Conservation (phyloP, 2,888 invertebrate genomes). For the Drosophila subsilvestris region DNA sequence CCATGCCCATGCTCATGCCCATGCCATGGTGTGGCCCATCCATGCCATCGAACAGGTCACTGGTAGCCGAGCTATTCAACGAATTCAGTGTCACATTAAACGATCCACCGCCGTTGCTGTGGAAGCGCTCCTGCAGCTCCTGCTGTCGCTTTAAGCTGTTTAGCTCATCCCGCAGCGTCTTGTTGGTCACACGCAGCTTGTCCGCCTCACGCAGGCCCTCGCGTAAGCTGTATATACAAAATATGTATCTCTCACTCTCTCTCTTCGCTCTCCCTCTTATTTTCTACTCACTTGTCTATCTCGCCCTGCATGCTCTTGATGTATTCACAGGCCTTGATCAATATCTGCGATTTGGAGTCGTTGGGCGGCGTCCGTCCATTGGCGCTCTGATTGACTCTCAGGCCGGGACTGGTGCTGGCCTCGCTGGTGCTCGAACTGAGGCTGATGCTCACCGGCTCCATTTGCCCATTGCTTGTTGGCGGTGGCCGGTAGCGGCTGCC, state of each 20-base stretch:
- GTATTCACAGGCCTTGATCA: slow-evolving; percentile 98
- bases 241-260: not conserved
- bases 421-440: slow-evolving; percentile 17
- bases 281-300: slow-evolving; percentile 87
- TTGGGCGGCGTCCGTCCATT: slow-evolving; percentile 84
- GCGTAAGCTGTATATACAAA: slow-evolving; percentile 68
- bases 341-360: slow-evolving; percentile 96
- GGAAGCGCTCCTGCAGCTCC: slow-evolving; percentile 65
- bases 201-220: slow-evolving; percentile 82
- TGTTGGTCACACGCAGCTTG: slow-evolving; percentile 76
- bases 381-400: slow-evolving; percentile 41
- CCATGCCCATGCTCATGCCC: not conserved
- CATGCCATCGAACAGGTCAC: slow-evolving; percentile 71
- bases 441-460: slow-evolving; percentile 7
- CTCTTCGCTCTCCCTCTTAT: not conserved
- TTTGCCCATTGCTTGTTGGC: slow-evolving; percentile 10
- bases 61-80: slow-evolving; percentile 70
- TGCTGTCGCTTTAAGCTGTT: slow-evolving; percentile 73
- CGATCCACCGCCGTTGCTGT: slow-evolving; percentile 51
- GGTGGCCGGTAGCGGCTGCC: slow-evolving; percentile 53
- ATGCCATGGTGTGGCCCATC: slow-evolving; percentile 50
- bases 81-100: slow-evolving; percentile 73
- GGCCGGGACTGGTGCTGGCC: slow-evolving; percentile 16
- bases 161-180: slow-evolving; percentile 76
- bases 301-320: slow-evolving; percentile 92